Conservation (phyloP, 2,888 invertebrate genomes). For the Synergus japonicus region DNA sequence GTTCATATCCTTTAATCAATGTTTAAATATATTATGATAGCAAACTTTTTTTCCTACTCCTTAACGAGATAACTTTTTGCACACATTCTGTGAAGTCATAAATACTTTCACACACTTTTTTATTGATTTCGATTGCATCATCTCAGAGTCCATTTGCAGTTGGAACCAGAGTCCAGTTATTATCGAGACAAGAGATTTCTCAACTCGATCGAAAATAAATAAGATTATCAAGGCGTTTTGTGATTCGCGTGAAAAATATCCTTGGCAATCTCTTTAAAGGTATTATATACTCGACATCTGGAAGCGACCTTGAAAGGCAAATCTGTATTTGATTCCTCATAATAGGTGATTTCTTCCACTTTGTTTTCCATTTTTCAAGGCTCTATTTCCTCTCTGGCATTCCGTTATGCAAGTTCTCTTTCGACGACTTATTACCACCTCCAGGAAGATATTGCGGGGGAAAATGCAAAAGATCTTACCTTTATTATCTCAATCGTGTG, state of each 20-base stretch:
- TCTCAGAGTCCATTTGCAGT: slow-evolving; percentile 19
- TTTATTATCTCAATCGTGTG: background rate
- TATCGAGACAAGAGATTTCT: slow-evolving; percentile 19
- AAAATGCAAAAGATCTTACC: background rate
- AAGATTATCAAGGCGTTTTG: slow-evolving; percentile 4
- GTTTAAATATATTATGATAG: background rate
- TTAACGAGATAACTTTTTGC: background rate
- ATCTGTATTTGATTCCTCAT: background rate
- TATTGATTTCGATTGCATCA: slow-evolving; percentile 30
- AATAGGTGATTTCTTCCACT: background rate
- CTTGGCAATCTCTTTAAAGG: background rate
- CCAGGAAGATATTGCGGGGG: background rate
- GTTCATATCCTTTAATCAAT: background rate
- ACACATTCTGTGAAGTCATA: background rate
- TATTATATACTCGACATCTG: background rate
- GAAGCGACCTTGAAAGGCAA: background rate
- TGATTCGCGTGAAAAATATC: slow-evolving; percentile 2
- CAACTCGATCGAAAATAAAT: slow-evolving; percentile 5
- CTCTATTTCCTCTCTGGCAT: background rate
- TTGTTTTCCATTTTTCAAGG: background rate
- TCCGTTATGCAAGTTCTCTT: background rate
- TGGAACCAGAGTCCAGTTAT: slow-evolving; percentile 7
- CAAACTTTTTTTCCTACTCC: background rate
- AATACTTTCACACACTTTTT: slow-evolving; percentile 34
- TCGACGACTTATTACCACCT: background rate